These are phyloP conservation scores for Argopecten irradians DNA, from an alignment of 1,140 invertebrate genomes.

Conservation along the genomic window DNA sequence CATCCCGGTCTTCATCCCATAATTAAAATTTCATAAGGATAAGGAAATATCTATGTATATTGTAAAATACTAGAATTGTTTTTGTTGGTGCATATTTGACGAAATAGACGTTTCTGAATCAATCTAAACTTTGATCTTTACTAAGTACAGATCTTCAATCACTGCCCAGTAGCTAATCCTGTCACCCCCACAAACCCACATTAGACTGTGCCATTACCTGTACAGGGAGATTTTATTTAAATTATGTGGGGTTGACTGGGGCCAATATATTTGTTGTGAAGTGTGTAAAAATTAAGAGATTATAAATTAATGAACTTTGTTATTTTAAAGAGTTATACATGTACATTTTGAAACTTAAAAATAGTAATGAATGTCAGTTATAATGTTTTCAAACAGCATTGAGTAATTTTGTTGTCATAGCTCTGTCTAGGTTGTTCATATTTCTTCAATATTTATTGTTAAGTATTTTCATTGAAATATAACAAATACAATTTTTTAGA, in stretches of 20 bases:
- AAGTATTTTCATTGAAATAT: not conserved
- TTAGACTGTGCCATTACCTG: not conserved
- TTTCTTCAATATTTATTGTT: not conserved
- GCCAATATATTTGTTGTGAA: conserved; percentile 18
- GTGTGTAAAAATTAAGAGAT: conserved; percentile 7
- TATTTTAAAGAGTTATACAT: not conserved
- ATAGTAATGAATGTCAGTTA: not conserved
- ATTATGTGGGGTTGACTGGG: conserved; percentile 20
- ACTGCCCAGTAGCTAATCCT: not conserved
- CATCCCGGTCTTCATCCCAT: too few relatives aligned
- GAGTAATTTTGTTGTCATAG: not conserved
- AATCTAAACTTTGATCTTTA: not conserved
- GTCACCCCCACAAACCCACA: not conserved
- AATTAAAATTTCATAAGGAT: not conserved
- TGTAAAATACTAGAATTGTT: not conserved
- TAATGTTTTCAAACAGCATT: not conserved
- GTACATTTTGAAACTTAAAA: not conserved
- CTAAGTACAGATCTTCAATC: not conserved
- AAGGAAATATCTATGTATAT: not conserved
- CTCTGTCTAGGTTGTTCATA: not conserved
- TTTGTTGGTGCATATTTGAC: not conserved
- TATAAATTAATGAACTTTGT: not conserved
- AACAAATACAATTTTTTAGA: not conserved
- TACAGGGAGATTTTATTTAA: not conserved
- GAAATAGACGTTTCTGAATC: not conserved